phyloP scores from a whole-genome alignment of 2,113 vertebrate genomes.

The Alosa alosa region DNA sequence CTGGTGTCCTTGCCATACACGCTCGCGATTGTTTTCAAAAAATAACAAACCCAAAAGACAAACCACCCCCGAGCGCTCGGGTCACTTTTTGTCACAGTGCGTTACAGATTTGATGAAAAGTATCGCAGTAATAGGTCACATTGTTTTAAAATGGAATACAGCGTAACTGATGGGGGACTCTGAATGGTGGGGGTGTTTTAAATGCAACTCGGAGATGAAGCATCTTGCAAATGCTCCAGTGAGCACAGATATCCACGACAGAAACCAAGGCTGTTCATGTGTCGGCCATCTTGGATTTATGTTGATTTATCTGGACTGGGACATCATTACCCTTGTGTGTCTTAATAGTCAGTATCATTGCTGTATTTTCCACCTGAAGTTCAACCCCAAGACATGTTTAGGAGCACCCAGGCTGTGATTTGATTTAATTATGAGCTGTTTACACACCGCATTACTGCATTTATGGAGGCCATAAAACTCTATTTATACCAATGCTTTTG shows the following conservation, averaged over 20 bases:
- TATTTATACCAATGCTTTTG: slow-evolving; percentile 13
- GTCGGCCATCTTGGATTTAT: background rate
- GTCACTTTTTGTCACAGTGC: slow-evolving; percentile 58
- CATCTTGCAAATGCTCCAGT: background rate
- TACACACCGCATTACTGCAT: slow-evolving; percentile 24
- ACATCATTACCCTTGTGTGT: background rate
- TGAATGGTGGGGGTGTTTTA: background rate
- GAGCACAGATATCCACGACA: background rate
- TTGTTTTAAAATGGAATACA: slow-evolving; percentile 32
- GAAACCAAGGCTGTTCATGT: background rate
- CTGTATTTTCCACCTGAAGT: background rate
- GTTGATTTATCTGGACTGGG: background rate
- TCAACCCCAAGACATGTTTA: background rate
- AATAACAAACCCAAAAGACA: background rate
- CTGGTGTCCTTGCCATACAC: slow-evolving; percentile 13
- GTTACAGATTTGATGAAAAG: slow-evolving; percentile 46
- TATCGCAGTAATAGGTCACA: slow-evolving; percentile 49
- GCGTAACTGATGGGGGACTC: background rate
- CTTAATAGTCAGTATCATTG: background rate
- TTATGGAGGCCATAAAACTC: slow-evolving; percentile 23
- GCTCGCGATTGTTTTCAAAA: slow-evolving; percentile 22
- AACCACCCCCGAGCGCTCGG: slow-evolving; percentile 24
- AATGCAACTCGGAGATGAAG: background rate
- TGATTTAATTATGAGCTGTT: slow-evolving; percentile 5
- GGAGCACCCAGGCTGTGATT: background rate